Base-by-base conservation (phyloP, 1,140 invertebrate species). In the Drosophila bocki region DNA sequence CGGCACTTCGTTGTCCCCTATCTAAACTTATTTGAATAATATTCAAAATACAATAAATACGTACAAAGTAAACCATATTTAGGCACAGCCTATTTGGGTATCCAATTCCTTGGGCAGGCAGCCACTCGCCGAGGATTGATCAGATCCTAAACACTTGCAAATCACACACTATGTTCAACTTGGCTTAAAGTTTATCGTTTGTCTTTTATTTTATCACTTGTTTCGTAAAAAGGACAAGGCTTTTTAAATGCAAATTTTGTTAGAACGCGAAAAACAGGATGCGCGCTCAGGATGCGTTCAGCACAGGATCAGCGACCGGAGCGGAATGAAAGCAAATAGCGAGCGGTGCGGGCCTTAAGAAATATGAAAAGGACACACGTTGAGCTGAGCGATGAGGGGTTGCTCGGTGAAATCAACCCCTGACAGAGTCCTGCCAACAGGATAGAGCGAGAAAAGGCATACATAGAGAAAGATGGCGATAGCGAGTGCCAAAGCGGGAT, bases 1-100 rank as follows among this genome's bases (percentile, higher is more conserved):
- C 67, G 69, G 69, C 12, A 12, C 29, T 54, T 54, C 1, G 0
- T 11, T 13, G 0, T 12, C 5, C 22, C 4, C 26, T 22, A 0
- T 15, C 7, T 19, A 29, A 37, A 13, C 15, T 0, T 37, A 11
- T 9, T 15, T 9, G 35, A 44, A 19, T 37, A 13, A 33, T 2
- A 32, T 15, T 1, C 0, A 13, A 32, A 13, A 0, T 7, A 13
- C 11, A 0, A 11, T 19, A 11, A 50, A 82, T 92, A 92, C 91
- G 82, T 92, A 92, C 91, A 91, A 92, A 92, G 82, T 92, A 92
- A 90, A 92, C 91, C 91, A 92, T 92, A 92, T 91, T 92, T 87
- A 80, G 84, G 70, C 63, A 47, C 87, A 75, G 91, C 87, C 87
- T 70, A 80, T 57, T 29, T 42, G 67, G 42, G 54, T 91, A 91